Evolutionary conservation across 2,888 invertebrate species (phyloP), one percentile per base, ranked within the genome.

Genomic region (Acanthosepion pharaonis): DNA sequence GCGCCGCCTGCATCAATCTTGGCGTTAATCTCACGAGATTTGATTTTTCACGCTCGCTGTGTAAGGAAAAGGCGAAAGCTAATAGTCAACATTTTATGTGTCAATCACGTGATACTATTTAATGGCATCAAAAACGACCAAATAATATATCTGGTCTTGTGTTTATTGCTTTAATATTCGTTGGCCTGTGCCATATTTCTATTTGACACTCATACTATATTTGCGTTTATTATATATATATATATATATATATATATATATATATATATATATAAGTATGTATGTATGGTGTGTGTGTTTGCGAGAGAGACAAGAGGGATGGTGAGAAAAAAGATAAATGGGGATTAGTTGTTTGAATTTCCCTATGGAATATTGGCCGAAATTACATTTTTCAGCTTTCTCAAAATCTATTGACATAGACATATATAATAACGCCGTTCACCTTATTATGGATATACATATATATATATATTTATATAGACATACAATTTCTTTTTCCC

Each of bases 241-340:
- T 94, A 42, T 94, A 92, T 94, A 25, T 94, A 53, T 94, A 25
- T 64, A 33, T 94, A 64, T 91, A 78, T 55, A 49, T 91, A 78
- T 64, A 64, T 55, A 49, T 53, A 64, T 91, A 64, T 51, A 33
- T 55, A 64, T 53, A 64, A 2, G 33, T 91, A 78, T 51, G 91
- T 91, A 93, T n/a, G 49, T 92, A 92, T 33, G 49, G 95, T n/a
- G 91, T 1, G 94, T 28, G 94, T n/a, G 91, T 49, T 92, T 0
- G 91, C 42, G 91, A 51, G 15, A 51, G 51, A 51, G 51, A 15
- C 0, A 15, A 6, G 5, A 51, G 51, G 51, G 51, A 51, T 51
- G 42, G 2, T 42, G 8, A 51, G 51, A 51, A 15, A 15, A 42
- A 15, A 15, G 51, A 51, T 51, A 51, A 51, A 51, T 51, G 51